These are phyloP conservation scores for Geopemphigus sp. DNA, from an alignment of 1,140 invertebrate species.

Conservation along the genomic window DNA sequence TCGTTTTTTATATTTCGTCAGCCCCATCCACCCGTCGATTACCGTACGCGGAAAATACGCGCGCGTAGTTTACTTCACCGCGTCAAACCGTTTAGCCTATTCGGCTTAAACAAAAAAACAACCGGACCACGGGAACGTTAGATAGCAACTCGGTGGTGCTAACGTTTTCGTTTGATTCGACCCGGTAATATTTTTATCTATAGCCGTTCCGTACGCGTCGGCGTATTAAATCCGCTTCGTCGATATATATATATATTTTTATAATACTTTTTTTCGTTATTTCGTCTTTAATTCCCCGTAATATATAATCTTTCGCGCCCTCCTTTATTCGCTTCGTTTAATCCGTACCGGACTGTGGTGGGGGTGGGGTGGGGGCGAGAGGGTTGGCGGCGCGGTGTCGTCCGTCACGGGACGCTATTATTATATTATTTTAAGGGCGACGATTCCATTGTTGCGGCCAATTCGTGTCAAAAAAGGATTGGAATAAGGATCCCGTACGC, in stretches of 20 bases:
- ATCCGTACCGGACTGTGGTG: neutral
- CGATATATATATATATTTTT: constrained; percentile 16
- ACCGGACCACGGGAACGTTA: neutral
- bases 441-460: neutral
- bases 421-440: constrained; percentile 1
- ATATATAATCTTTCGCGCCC: neutral
- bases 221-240: constrained; percentile 6
- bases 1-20: too few species aligned
- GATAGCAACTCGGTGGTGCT: neutral
- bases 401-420: constrained; percentile 17
- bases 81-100: too few species aligned
- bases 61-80: too few species aligned
- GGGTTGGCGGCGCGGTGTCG: neutral
- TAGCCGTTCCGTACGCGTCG: neutral
- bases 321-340: neutral
- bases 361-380: too few species aligned
- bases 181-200: neutral
- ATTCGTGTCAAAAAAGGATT: constrained; percentile 35
- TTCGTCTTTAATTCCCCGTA: constrained; percentile 16
- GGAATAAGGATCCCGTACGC: neutral
- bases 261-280: too few species aligned
- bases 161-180: constrained; percentile 12
- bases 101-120: too few species aligned
- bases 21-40: too few species aligned
- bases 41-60: too few species aligned